Base-by-base conservation (phyloP, 2,113 vertebrate genomes). In the Oriolus oriolus region DNA sequence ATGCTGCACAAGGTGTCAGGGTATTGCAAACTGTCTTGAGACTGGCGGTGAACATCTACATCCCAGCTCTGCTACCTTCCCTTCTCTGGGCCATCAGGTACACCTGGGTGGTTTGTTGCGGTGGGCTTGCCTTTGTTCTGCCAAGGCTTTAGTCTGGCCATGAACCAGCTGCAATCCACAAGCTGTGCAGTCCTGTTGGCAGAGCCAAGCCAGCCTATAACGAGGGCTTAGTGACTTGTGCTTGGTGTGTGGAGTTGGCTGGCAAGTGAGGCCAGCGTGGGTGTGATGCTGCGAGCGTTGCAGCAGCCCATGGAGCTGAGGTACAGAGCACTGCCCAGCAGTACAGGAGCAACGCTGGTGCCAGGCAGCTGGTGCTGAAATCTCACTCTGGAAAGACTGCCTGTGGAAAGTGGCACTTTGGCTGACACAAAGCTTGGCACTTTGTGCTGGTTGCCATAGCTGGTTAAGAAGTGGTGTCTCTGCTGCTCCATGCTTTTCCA, bases 371-470 rank as follows among this genome's bases (percentile, higher is more conserved):
- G 49, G 49, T 79, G 61, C 69, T 75, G 53, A 52, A 60, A 30
- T 69, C 44, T 73, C 50, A 7, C 50, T 70, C 42, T 30, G 33
- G 39, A 33, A 87, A 47, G 30, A 11, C 18, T 57, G 27, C 42
- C 49, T 65, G 15, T 57, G 71, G 41, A 69, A 79, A 33, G 68
- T 5, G 8, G 8, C 12, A 13, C 71, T 70, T 66, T 18, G 26
- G 61, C 54, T 12, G 1, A 47, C 83, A 73, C 27, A 19, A 41
- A 79, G 44, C 52, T 66, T 16, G 21, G 47, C 19, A 1, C 37
- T 42, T n/a, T 0, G 0, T 68, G 44, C 35, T 42, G 33, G 61
- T 54, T 0, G 0, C 30, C 0, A 0, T 45, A 19, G 23, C 63
- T 92, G 14, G 35, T 82, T 65, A 69, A 42, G 52, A 81, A 50